Conservation (phyloP, 1,140 invertebrate species). For the Cataglyphis hispanica region DNA sequence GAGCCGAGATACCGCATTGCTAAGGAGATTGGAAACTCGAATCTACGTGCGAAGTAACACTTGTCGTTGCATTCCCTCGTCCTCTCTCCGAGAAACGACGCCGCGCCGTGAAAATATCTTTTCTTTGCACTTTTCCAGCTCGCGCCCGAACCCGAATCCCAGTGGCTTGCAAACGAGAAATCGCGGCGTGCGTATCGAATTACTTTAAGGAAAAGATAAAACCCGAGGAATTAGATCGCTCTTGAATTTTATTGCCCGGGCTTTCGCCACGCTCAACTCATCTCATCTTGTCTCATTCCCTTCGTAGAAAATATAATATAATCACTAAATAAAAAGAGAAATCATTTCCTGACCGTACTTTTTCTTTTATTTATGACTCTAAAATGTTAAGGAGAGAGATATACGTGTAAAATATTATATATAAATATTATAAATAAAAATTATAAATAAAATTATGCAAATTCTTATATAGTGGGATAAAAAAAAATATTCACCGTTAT, state of each 20-base stretch:
- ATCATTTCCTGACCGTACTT: background rate
- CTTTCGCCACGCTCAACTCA: constrained; percentile 19
- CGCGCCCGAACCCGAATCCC: background rate
- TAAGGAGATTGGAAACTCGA: constrained; percentile 74
- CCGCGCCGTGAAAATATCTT: background rate
- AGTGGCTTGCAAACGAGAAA: constrained; percentile 31
- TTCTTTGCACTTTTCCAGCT: background rate
- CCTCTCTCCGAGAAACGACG: background rate
- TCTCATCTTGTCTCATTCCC: background rate
- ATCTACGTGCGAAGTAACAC: constrained; percentile 74
- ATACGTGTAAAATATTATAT: background rate
- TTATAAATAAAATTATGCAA: constrained; percentile 6
- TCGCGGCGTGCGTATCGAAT: constrained; percentile 49
- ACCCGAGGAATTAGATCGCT: constrained; percentile 30
- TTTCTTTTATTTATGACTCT: background rate
- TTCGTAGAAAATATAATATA: background rate
- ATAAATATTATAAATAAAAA: background rate
- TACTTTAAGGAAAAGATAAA: constrained; percentile 41
- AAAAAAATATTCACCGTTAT: background rate
- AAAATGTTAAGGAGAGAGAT: background rate
- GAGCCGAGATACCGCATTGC: constrained; percentile 56
- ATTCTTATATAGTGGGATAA: background rate
- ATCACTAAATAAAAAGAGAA: constrained; percentile 3
- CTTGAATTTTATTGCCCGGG: constrained; percentile 44
- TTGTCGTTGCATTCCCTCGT: constrained; percentile 41